Percentiles rank a stretch among this genome's conserved stretches.
These are phyloP conservation scores for Ashinkailepas kermadecensis DNA, from an alignment of 2,888 invertebrate genomes.

Conservation along the genomic window DNA sequence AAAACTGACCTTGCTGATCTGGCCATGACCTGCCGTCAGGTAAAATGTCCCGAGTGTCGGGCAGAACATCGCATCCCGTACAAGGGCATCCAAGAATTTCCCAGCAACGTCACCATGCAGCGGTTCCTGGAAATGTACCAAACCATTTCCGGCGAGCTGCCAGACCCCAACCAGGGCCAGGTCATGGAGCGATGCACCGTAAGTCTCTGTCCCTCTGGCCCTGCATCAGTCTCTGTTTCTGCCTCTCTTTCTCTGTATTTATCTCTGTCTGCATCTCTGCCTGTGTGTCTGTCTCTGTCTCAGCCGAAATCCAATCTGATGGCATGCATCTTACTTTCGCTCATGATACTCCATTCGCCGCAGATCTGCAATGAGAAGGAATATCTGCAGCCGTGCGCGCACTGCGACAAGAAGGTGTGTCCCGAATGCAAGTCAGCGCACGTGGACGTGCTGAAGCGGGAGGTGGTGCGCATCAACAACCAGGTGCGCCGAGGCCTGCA, in stretches of 20 bases:
- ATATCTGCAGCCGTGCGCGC: slow-evolving; percentile 78
- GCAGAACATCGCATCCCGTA: slow-evolving; percentile 94
- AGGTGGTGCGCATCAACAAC: slow-evolving; percentile 79
- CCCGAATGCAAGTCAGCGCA: slow-evolving; percentile 89
- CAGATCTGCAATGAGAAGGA: slow-evolving; percentile 73
- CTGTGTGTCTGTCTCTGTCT: no score
- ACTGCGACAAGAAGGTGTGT: slow-evolving; percentile 96
- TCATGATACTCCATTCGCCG: no score
- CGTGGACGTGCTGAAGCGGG: slow-evolving; percentile 87
- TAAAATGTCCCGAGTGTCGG: slow-evolving; percentile 96
- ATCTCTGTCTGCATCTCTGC: no score
- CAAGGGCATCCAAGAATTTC: slow-evolving; percentile 88
- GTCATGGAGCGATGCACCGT: slow-evolving; percentile 89
- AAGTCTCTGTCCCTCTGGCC: neutral
- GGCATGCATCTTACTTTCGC: no score
- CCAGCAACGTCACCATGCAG: slow-evolving; percentile 91
- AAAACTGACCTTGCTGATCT: no score
- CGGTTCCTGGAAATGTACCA: slow-evolving; percentile 89
- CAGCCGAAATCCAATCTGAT: no score
- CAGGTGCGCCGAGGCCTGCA: slow-evolving; percentile 71
- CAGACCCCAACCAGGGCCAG: slow-evolving; percentile 50
- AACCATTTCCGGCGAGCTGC: slow-evolving; percentile 53
- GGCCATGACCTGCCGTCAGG: slow-evolving; percentile 48
- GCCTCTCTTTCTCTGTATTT: no score
- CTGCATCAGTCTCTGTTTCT: no score